These are phyloP conservation scores for Aphaenogaster floridana DNA, from an alignment of 1,140 invertebrate species.

Conservation along the genomic window DNA sequence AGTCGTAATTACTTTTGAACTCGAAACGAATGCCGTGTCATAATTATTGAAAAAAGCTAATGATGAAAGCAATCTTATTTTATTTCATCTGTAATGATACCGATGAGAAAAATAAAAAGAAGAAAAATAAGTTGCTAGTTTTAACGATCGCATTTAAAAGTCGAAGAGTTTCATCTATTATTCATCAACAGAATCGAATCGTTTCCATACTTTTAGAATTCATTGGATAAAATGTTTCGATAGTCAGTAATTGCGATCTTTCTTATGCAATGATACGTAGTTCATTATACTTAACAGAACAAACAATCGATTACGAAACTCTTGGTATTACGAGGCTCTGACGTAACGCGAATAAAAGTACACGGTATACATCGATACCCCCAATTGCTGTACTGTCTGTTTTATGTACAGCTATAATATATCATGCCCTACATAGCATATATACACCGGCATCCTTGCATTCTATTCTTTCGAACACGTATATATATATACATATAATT, in stretches of 20 bases:
- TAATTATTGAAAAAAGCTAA: slow-evolving; percentile 3
- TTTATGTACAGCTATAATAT: background rate
- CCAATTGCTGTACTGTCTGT: no score
- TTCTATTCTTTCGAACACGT: background rate
- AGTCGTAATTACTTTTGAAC: background rate
- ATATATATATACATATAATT: background rate
- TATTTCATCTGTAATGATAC: background rate
- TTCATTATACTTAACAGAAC: slow-evolving; percentile 26
- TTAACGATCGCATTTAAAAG: slow-evolving; percentile 21
- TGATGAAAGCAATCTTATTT: background rate
- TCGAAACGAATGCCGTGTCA: background rate
- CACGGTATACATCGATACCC: background rate
- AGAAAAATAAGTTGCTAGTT: slow-evolving; percentile 1
- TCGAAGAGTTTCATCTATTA: slow-evolving; percentile 20
- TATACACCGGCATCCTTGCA: background rate
- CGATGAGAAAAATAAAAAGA: background rate
- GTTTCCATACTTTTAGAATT: slow-evolving; percentile 1
- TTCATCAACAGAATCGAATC: slow-evolving; percentile 8
- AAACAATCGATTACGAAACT: slow-evolving; percentile 33
- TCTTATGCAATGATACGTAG: background rate
- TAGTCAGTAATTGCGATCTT: slow-evolving; percentile 16
- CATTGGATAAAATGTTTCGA: background rate
- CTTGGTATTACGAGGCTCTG: slow-evolving; percentile 22
- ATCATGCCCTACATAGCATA: background rate
- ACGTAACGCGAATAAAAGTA: slow-evolving; percentile 34